A percentile compares a stretch with the other conserved stretches of the same genome.
These are phyloP conservation scores for Pharmacophagus antenor DNA, from an alignment of 2,888 invertebrate species.

Conservation along the genomic window DNA sequence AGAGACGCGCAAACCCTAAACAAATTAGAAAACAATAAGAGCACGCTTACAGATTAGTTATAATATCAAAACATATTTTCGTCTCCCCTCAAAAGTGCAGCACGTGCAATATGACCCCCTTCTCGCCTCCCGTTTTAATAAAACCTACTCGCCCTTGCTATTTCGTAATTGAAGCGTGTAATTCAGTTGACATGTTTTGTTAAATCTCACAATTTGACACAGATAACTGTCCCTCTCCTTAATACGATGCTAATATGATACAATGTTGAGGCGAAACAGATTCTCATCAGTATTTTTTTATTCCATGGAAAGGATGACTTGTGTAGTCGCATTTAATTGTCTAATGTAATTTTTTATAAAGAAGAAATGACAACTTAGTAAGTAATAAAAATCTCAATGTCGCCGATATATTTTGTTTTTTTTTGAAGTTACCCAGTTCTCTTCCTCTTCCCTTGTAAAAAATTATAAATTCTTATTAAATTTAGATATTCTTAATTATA, in stretches of 20 bases:
- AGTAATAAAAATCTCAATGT: no score
- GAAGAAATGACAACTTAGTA: no score
- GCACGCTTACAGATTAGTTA: conserved; percentile 52
- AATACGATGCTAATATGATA: conserved; percentile 18
- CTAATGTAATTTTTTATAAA: no score
- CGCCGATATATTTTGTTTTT: no score
- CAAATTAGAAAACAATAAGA: conserved; percentile 57
- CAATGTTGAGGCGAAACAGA: background rate
- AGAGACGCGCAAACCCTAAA: conserved; percentile 34
- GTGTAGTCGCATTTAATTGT: no score
- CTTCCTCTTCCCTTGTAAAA: no score
- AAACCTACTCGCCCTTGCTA: conserved; percentile 40
- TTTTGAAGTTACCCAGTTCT: no score
- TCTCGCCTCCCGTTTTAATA: conserved; percentile 51
- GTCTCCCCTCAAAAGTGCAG: conserved; percentile 40
- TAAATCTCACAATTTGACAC: conserved; percentile 75
- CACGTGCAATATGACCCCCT: conserved; percentile 55
- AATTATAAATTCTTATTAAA: no score
- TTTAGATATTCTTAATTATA: no score
- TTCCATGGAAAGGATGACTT: no score
- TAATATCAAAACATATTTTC: conserved; percentile 73
- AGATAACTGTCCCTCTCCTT: conserved; percentile 40
- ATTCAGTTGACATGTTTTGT: conserved; percentile 74
- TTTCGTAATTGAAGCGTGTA: conserved; percentile 74
- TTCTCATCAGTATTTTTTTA: background rate